Evolutionary conservation across 2,797 vertebrate genomes (phyloP).

Genomic region (Danio tinwini): DNA sequence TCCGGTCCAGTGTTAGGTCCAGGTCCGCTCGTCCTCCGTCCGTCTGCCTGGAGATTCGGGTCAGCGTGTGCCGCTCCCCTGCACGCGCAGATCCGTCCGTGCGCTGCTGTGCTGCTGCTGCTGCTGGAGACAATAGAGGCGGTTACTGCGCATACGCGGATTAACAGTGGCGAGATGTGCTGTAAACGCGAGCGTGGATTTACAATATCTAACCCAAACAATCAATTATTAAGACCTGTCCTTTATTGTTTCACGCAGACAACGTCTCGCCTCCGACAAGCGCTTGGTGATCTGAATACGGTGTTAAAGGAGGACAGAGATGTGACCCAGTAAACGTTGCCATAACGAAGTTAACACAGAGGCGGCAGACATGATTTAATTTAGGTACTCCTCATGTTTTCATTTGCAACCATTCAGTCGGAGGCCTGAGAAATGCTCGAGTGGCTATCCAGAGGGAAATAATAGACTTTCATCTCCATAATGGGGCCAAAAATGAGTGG

Average conservation of each 20-base stretch:
- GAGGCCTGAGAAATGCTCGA: not conserved
- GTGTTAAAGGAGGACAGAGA: slow-evolving; percentile 29
- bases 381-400: slow-evolving; percentile 5
- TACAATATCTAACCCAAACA: slow-evolving; percentile 18
- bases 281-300: not conserved
- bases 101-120: slow-evolving; percentile 51
- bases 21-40: slow-evolving; percentile 51
- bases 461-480: not conserved
- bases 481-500: not conserved
- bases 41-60: slow-evolving; percentile 67
- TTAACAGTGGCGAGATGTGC: slow-evolving; percentile 60
- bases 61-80: slow-evolving; percentile 71
- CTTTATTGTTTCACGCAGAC: not conserved
- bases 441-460: not conserved
- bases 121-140: slow-evolving; percentile 77
- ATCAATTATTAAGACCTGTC: slow-evolving; percentile 10
- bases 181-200: slow-evolving; percentile 24
- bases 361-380: slow-evolving; percentile 18
- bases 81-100: slow-evolving; percentile 65
- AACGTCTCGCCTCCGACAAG: not conserved
- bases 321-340: slow-evolving; percentile 47
- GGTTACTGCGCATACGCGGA: slow-evolving; percentile 78
- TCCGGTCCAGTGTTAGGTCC: slow-evolving; percentile 59
- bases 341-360: slow-evolving; percentile 52
- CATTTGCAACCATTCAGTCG: slow-evolving; percentile 3